Evolutionary conservation across 2,888 invertebrate genomes (phyloP).

Genomic region (Sabatieria punctata): DNA sequence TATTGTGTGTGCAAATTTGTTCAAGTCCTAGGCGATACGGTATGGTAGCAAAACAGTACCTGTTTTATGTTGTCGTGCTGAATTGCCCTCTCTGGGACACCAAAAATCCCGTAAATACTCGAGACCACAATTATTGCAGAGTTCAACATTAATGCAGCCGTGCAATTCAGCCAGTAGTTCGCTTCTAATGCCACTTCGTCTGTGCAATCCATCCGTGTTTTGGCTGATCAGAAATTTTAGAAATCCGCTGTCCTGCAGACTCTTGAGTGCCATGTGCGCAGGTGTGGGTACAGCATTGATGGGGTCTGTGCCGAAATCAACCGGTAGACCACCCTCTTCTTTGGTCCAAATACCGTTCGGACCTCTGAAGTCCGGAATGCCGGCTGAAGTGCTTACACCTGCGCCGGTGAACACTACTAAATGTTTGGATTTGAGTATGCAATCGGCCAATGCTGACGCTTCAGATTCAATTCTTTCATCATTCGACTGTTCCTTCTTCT

Average conservation of each 20-base stretch:
- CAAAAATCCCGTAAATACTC: slow-evolving; percentile 33
- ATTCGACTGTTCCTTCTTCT: too few relatives aligned
- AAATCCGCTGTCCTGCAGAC: slow-evolving; percentile 58
- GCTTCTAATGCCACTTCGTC: slow-evolving; percentile 40
- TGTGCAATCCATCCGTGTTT: slow-evolving; percentile 87
- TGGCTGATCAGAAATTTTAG: slow-evolving; percentile 82
- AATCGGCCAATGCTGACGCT: slow-evolving; percentile 60
- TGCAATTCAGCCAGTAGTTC: slow-evolving; percentile 13
- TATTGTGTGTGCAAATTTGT: too few relatives aligned
- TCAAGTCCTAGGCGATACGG: too few relatives aligned
- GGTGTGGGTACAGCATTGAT: slow-evolving; percentile 48
- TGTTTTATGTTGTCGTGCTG: too few relatives aligned
- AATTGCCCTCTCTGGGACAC: too few relatives aligned
- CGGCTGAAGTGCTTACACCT: slow-evolving; percentile 42
- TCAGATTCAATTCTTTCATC: too few relatives aligned
- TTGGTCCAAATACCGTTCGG: slow-evolving; percentile 91
- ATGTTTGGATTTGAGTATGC: slow-evolving; percentile 60
- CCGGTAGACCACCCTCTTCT: slow-evolving; percentile 62
- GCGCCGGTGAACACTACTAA: slow-evolving; percentile 68
- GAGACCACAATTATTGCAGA: slow-evolving; percentile 63
- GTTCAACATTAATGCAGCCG: slow-evolving; percentile 46
- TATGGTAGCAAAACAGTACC: too few relatives aligned
- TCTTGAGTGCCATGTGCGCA: slow-evolving; percentile 80
- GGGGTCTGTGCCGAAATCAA: neutral
- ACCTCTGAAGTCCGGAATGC: slow-evolving; percentile 88